Base-by-base conservation (phyloP, 2,797 vertebrate genomes). In the Euthynnus affinis region DNA sequence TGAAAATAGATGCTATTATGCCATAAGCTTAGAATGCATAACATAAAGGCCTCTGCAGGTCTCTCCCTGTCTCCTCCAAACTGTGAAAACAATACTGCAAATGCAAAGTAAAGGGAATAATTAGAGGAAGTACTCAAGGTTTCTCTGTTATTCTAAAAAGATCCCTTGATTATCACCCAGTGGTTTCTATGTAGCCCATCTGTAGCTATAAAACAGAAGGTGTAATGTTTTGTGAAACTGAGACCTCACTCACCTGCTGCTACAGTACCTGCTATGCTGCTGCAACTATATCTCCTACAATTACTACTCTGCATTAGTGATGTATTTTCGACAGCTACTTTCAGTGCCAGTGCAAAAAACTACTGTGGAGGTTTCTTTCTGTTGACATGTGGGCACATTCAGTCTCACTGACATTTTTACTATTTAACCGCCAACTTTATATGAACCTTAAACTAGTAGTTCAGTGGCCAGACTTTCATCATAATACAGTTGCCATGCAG, bases 71-170 rank as follows among this genome's bases (percentile, higher is more conserved):
- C 40, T 57, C 42, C 7, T 18, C 4, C 1, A 13, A 48, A 32
- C 9, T 18, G 18, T 8, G 46, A 56, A 74, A 76, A 71, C 34
- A 80, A 63, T 20, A 53, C 3, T n/a, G 12, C 23, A 40, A 42
- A 76, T 65, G 23, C 22, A 51, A 49, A 75, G 15, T 60, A 71
- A 68, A 29, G 22, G 46, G 44, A 71, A 64, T 61, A 59, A 68
- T 78, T 49, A 65, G 8, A 67, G 48, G 22, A 77, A 69, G 52
- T 18, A 27, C 13, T 71, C 53, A 58, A 57, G 75, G 12, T 74
- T 71, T 61, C 12, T 18, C 22, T 27, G 29, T 59, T 70, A 55
- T 63, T 75, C 22, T 6, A 25, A 56, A 75, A 55, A 5, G 20
- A 64, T 37, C 60, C 18, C 15, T 58, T 74, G 75, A 80, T 61